These are phyloP conservation scores for Pseudobourletiella spinata DNA, from an alignment of 1,140 invertebrate genomes.

Conservation along the genomic window DNA sequence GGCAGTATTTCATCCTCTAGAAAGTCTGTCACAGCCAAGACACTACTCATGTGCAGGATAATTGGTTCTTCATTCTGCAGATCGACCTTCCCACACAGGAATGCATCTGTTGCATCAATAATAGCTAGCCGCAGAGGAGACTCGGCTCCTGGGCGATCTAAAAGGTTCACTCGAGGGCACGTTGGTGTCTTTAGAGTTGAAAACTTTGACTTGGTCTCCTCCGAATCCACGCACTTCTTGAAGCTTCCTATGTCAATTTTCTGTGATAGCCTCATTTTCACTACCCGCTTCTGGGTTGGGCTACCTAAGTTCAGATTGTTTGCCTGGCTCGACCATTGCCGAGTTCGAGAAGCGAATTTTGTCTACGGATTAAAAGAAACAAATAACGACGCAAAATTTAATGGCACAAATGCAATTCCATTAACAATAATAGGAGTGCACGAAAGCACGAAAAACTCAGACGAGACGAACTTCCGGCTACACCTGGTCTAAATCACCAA, in stretches of 20 bases:
- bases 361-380: slow-evolving; percentile 45
- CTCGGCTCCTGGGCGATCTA: slow-evolving; percentile 18
- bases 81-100: slow-evolving; percentile 54
- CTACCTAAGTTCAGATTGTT: slow-evolving; percentile 41
- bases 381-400: slow-evolving; percentile 4
- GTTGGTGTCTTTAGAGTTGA: not conserved
- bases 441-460: too few relatives aligned
- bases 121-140: slow-evolving; percentile 27
- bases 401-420: slow-evolving; percentile 4
- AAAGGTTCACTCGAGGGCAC: slow-evolving; percentile 22
- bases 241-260: slow-evolving; percentile 11
- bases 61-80: slow-evolving; percentile 50
- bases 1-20: slow-evolving; percentile 75
- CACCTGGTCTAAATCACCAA: too few relatives aligned
- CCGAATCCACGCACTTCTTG: slow-evolving; percentile 15
- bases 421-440: not conserved
- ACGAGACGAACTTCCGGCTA: too few relatives aligned
- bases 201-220: slow-evolving; percentile 8
- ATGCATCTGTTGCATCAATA: slow-evolving; percentile 10
- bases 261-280: slow-evolving; percentile 49
- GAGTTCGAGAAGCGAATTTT: slow-evolving; percentile 60
- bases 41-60: slow-evolving; percentile 66
- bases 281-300: slow-evolving; percentile 39
- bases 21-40: slow-evolving; percentile 66
- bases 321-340: slow-evolving; percentile 57